Percentiles rank a stretch among this genome's conserved stretches.
Evolutionary conservation across 2,797 vertebrate genomes (phyloP).

Genomic region (Alca torda): DNA sequence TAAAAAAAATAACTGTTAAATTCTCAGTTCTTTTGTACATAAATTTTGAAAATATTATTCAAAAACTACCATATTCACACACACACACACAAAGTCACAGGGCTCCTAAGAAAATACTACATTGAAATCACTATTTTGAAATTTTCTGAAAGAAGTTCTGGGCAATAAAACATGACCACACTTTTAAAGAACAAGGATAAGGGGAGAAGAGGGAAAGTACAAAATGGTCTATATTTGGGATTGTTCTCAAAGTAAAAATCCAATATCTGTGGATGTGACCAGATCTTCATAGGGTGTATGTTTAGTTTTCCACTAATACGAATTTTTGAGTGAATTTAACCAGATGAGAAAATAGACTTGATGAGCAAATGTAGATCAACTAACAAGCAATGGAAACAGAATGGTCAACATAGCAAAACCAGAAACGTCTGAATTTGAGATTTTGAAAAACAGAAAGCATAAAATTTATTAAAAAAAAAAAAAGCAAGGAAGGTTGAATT

Average conservation of each 20-base stretch:
- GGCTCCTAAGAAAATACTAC: neutral
- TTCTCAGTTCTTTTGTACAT: neutral
- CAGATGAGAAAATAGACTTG: neutral
- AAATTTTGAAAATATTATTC: neutral
- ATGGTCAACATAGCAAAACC: neutral
- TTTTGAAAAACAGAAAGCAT: neutral
- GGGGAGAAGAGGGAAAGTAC: neutral
- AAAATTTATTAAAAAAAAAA: neutral
- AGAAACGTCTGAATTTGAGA: neutral
- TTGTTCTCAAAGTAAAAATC: neutral
- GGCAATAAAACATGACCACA: neutral
- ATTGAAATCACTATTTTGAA: neutral
- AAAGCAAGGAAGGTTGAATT: rapidly evolving
- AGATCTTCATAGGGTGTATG: neutral
- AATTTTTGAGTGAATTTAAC: neutral
- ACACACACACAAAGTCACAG: neutral
- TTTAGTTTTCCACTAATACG: neutral
- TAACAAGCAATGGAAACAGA: neutral
- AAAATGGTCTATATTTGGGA: neutral
- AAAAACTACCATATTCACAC: neutral
- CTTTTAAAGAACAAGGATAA: neutral
- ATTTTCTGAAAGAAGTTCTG: neutral
- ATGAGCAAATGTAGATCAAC: neutral
- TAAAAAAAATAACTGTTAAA: neutral
- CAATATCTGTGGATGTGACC: neutral